Evolutionary conservation across 2,888 invertebrate species (phyloP).

Genomic region (Gryllus longicercus): DNA sequence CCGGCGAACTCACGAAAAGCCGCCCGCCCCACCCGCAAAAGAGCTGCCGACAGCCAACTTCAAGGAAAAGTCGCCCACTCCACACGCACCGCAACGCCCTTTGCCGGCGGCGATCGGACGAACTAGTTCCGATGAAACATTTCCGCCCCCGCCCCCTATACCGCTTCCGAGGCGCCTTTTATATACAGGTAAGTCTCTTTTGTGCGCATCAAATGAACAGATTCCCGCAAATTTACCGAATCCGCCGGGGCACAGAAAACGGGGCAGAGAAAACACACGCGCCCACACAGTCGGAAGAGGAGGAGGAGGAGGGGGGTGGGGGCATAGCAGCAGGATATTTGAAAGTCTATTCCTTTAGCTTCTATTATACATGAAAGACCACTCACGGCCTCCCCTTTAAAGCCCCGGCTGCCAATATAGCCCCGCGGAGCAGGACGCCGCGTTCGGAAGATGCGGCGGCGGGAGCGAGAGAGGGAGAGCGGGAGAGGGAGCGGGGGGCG

Average conservation of each 20-base stretch:
- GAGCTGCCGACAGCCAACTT: no score
- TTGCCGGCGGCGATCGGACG: no score
- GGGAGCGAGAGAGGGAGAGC: background rate
- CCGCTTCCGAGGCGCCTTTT: background rate
- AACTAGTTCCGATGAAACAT: background rate
- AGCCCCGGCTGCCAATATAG: background rate
- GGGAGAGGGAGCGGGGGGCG: background rate
- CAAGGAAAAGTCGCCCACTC: no score
- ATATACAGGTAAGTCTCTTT: background rate
- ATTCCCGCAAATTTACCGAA: constrained; percentile 17
- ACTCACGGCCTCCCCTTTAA: background rate
- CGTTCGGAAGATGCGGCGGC: background rate
- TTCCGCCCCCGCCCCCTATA: background rate
- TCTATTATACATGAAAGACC: constrained; percentile 17
- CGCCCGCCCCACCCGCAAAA: no score
- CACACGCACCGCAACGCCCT: no score
- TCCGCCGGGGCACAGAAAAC: background rate
- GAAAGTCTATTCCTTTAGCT: constrained; percentile 17
- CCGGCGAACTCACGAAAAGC: no score
- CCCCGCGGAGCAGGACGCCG: background rate
- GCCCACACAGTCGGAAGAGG: background rate
- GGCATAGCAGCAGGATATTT: background rate
- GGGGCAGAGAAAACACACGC: constrained; percentile 6
- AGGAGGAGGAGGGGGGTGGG: no score
- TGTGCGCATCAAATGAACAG: constrained; percentile 11